phyloP scores from a whole-genome alignment of 2,113 vertebrate species.

The Eurystomus gularis region DNA sequence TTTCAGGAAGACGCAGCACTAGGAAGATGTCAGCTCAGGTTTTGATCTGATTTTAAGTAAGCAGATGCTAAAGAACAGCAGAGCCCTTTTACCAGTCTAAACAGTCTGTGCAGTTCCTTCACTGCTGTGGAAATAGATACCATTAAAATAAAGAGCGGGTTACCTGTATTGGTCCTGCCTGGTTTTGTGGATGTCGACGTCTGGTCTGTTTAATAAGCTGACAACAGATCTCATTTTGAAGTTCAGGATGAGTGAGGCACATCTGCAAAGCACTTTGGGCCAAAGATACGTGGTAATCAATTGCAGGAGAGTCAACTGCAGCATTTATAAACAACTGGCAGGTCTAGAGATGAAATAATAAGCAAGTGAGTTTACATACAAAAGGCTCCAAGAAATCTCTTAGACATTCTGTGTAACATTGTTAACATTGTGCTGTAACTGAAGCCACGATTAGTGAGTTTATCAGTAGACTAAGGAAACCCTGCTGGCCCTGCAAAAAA shows the following conservation, averaged over 20 bases:
- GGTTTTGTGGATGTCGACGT: constrained; percentile 84
- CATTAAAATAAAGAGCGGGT: neutral
- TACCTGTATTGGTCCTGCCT: constrained; percentile 91
- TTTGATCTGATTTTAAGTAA: neutral
- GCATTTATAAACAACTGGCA: constrained; percentile 98
- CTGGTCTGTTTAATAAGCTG: constrained; percentile 96
- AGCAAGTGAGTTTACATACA: neutral
- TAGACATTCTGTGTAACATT: neutral
- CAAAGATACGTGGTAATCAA: constrained; percentile 97
- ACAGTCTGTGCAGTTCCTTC: neutral
- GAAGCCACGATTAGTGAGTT: neutral
- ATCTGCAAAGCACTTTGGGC: constrained; percentile 96
- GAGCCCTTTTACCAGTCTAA: neutral
- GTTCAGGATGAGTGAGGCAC: constrained; percentile 92
- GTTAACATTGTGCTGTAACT: neutral
- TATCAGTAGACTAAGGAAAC: neutral
- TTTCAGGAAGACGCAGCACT: neutral
- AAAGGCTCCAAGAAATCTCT: neutral
- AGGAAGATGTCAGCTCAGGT: neutral
- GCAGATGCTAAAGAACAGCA: neutral
- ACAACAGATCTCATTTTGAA: constrained; percentile 97
- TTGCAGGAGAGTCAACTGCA: constrained; percentile 92
- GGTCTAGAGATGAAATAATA: constrained; percentile 79
- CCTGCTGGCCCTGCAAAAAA: neutral
- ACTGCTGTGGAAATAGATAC: neutral